These are phyloP conservation scores for Sminthurides aquaticus DNA, from an alignment of 2,888 invertebrate species.

Conservation along the genomic window DNA sequence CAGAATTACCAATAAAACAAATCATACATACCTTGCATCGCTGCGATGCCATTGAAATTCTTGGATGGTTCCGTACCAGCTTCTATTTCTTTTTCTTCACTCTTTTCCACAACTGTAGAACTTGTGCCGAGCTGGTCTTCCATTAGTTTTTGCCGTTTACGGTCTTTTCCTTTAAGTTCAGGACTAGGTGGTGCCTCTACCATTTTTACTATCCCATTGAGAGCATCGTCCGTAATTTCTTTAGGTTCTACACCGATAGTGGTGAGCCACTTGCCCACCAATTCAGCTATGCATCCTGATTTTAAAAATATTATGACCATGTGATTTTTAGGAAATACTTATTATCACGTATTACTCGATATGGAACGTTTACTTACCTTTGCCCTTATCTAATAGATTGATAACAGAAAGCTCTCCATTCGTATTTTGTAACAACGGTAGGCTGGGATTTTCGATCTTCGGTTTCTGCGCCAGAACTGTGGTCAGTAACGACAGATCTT, in stretches of 20 bases:
- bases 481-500: constrained; percentile 75
- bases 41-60: not conserved
- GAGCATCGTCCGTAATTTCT: constrained; percentile 46
- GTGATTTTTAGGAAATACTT: constrained; percentile 46
- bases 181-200: constrained; percentile 19
- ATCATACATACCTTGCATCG: constrained; percentile 1
- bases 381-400: constrained; percentile 47
- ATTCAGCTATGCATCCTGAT: constrained; percentile 77
- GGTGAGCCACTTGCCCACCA: constrained; percentile 79
- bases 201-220: not conserved
- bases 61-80: not conserved
- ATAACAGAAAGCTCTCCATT: constrained; percentile 45
- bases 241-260: constrained; percentile 63
- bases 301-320: constrained; percentile 48
- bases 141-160: constrained; percentile 40
- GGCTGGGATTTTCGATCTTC: constrained; percentile 20
- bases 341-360: not conserved
- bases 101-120: not conserved
- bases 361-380: constrained; percentile 45
- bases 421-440: constrained; percentile 30
- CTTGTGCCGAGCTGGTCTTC: constrained; percentile 21
- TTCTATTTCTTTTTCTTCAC: not conserved
- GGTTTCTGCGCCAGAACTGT: constrained; percentile 52
- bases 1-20: not conserved
- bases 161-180: constrained; percentile 10